Evolutionary conservation across 2,113 vertebrate species (phyloP), one percentile per base, ranked within the genome.

Genomic region (Thymallus thymallus): DNA sequence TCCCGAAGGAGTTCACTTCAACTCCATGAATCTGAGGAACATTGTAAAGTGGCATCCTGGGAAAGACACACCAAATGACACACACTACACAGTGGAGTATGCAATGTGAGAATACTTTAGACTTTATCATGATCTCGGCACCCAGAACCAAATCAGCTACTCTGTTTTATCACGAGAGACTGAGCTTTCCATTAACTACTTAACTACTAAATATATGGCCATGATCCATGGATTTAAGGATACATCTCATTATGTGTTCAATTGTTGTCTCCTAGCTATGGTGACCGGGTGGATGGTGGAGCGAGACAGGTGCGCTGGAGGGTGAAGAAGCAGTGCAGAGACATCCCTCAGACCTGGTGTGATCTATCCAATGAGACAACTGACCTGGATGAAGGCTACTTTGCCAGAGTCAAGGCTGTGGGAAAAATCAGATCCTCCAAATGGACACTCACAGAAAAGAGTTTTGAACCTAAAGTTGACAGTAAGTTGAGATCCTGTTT

Each of bases 11-110:
- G 91, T 95, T 63, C 83, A 0, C 69, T 98, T 96, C 87, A 82
- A 86, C 23, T 98, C 97, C 6, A 1, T 90, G 76, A 96, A 98
- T 78, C 91, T 98, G 86, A 94, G 87, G 86, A 98, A 98, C 76
- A 24, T 91, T 5, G 86, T 99, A 35, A 89, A 86, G 0, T 99
- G 97, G 97, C 82, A 70, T 51, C 90, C 94, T 41, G 95, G 93
- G 68, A 82, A 89, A 14, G 74, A 77, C 48, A 81, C 88, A 0
- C 81, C 58, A 6, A 51, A 64, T 0, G 87, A 83, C 70, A 88
- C 93, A 0, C 76, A 72, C 62, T 98, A 95, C 60, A 93, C 79
- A 0, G 95, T 98, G 78, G 89, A 95, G 75, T 98, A 97, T 77
- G 90, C 91, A 67, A 92, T 95, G 97, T 99, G 89, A 94, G 96